Evolutionary conservation across 2,113 vertebrate species (phyloP).

Genomic region (Cathartes aura): DNA sequence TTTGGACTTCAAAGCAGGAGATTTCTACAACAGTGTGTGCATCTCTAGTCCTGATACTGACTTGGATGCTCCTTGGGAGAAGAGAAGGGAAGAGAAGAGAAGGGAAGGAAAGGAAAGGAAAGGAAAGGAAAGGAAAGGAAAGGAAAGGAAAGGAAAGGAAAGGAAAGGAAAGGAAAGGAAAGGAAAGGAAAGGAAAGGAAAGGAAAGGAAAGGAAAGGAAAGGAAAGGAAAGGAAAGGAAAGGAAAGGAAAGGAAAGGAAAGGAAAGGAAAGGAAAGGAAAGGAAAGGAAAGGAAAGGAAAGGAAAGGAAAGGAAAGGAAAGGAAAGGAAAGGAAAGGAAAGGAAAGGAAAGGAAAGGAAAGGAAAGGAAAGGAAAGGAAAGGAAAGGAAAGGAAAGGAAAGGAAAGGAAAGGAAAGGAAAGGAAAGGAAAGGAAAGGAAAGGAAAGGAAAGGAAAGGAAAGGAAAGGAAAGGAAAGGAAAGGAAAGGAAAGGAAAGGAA

Average conservation of each 20-base stretch:
- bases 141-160: rapidly evolving
- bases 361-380: not conserved
- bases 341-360: no score
- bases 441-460: rapidly evolving
- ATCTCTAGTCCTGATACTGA: not conserved
- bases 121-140: no score
- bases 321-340: rapidly evolving
- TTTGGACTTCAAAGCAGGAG: not conserved
- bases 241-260: rapidly evolving
- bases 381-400: no score
- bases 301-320: rapidly evolving
- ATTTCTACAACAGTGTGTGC: not conserved
- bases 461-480: rapidly evolving
- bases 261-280: rapidly evolving
- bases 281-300: rapidly evolving
- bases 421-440: rapidly evolving
- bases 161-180: no score
- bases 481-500: rapidly evolving
- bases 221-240: rapidly evolving
- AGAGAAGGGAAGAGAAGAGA: no score
- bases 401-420: no score
- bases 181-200: rapidly evolving
- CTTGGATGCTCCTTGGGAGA: not conserved
- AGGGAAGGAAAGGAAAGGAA: no score
- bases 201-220: rapidly evolving